Evolutionary conservation across 92 coral and sea anemone genomes (phyloP).

Genomic region (Desmophyllum pertusum): DNA sequence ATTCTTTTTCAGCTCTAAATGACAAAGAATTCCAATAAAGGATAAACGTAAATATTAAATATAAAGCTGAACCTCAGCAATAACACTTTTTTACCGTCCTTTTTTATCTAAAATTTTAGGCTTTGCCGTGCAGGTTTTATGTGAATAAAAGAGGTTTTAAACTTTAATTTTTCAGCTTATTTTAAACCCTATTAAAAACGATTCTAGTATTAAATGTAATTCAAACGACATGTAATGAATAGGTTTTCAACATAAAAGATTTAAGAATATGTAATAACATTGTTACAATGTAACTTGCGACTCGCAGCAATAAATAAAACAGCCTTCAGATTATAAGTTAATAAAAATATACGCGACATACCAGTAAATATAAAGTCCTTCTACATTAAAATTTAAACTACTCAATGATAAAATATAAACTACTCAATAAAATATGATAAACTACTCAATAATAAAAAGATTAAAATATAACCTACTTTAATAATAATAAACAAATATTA

Average conservation of each 20-base stretch:
- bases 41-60: not conserved
- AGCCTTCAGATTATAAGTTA: not conserved
- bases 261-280: not conserved
- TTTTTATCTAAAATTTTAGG: not conserved
- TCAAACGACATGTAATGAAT: no score
- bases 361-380: not conserved
- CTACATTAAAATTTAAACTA: not conserved
- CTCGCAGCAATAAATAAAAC: not conserved
- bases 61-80: not conserved
- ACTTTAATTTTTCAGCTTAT: not conserved
- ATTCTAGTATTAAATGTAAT: not conserved
- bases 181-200: not conserved
- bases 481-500: no score
- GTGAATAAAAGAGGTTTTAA: not conserved
- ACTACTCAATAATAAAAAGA: no score
- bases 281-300: not conserved
- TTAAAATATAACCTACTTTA: no score
- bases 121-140: not conserved
- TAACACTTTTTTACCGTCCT: not conserved
- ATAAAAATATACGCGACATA: not conserved
- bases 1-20: slow-evolving; percentile 28
- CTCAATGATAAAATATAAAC: no score
- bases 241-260: no score
- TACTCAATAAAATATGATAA: no score
- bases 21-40: not conserved